Conservation (phyloP, 2,888 invertebrate genomes). For the Apodemia duryi region DNA sequence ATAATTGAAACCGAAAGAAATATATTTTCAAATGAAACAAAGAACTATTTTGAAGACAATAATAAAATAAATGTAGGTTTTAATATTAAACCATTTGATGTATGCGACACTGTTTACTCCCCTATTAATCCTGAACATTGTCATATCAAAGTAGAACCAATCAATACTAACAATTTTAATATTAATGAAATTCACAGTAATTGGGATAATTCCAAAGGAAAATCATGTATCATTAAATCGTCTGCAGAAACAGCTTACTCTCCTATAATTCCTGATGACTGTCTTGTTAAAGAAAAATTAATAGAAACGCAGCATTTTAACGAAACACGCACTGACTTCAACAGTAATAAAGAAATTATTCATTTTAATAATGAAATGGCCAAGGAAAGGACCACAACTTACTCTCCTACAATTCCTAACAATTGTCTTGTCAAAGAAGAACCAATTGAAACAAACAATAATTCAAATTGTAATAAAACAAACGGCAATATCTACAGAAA, state of each 20-base stretch:
- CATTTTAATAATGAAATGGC: neutral
- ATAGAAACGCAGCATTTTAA: no score
- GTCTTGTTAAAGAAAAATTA: no score
- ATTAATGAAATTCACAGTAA: neutral
- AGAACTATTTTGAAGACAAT: neutral
- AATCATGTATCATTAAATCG: neutral
- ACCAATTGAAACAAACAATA: neutral
- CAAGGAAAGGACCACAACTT: neutral
- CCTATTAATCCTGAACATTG: no score
- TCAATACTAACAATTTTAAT: no score
- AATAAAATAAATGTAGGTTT: no score
- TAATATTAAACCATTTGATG: neutral
- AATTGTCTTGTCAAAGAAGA: neutral
- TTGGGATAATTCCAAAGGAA: neutral
- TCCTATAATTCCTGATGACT: no score
- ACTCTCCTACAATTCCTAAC: conserved; percentile 1
- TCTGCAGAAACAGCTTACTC: no score
- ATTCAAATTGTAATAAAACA: neutral
- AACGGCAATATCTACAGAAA: neutral
- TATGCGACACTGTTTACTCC: neutral
- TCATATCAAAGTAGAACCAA: no score
- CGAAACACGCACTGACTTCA: no score
- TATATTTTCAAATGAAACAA: neutral
- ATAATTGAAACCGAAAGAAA: neutral
- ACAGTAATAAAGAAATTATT: no score